Evolutionary conservation across 1,140 invertebrate genomes (phyloP).

Genomic region (Bombus turneri): DNA sequence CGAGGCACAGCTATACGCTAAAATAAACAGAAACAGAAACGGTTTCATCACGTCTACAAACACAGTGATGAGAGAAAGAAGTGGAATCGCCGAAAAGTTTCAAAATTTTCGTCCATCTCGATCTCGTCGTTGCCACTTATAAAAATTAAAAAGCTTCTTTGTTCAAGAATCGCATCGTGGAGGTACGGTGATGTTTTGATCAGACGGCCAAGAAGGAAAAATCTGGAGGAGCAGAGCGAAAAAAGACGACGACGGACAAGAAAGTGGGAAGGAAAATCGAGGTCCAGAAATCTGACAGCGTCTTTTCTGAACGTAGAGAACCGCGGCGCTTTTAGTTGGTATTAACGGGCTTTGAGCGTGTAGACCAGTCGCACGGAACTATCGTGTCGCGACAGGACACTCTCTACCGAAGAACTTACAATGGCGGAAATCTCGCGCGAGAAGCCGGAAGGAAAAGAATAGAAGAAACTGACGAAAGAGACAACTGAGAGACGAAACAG

Average conservation of each 20-base stretch:
- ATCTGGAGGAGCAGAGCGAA: background rate
- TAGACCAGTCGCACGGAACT: background rate
- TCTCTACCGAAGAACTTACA: slow-evolving; percentile 23
- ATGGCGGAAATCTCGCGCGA: slow-evolving; percentile 44
- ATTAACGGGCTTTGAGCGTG: background rate
- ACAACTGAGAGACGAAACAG: slow-evolving; percentile 20
- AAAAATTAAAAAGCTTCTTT: slow-evolving; percentile 43
- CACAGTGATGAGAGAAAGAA: background rate
- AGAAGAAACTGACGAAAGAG: slow-evolving; percentile 8
- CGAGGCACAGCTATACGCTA: too few species aligned
- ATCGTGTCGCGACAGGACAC: slow-evolving; percentile 18
- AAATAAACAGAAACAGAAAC: background rate
- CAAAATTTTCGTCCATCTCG: slow-evolving; percentile 28
- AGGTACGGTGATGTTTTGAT: slow-evolving; percentile 10
- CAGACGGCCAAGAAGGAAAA: background rate
- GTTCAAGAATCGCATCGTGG: background rate
- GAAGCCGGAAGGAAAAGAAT: slow-evolving; percentile 31
- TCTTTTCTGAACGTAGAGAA: background rate
- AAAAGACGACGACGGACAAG: background rate
- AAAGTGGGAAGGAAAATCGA: background rate
- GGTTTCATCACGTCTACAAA: slow-evolving; percentile 16
- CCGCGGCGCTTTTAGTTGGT: slow-evolving; percentile 4
- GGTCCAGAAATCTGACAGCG: background rate
- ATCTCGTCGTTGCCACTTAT: slow-evolving; percentile 15
- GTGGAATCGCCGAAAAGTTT: slow-evolving; percentile 21